Evolutionary conservation across 2,797 vertebrate genomes (phyloP).

Genomic region (Borostomias antarcticus): DNA sequence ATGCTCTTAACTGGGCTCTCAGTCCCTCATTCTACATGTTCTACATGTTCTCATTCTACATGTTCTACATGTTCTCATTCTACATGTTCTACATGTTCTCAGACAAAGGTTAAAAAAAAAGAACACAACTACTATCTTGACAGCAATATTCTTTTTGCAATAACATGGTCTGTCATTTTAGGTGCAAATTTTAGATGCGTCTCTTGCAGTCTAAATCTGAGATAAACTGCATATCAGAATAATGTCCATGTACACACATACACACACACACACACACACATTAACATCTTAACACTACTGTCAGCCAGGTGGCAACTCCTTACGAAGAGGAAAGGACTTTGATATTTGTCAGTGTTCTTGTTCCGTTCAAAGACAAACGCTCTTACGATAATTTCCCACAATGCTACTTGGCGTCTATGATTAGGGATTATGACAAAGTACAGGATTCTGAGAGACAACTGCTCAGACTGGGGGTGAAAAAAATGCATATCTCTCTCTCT

Average conservation of each 20-base stretch:
- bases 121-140: not conserved
- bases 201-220: too few relatives aligned
- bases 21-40: not conserved
- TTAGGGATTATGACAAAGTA: conserved; percentile 87
- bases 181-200: too few relatives aligned
- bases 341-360: conserved; percentile 74
- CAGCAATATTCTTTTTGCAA: too few relatives aligned
- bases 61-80: too few relatives aligned
- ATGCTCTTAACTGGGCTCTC: not conserved
- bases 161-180: too few relatives aligned
- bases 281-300: conserved; percentile 30
- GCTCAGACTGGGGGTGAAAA: conserved; percentile 66
- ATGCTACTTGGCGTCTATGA: conserved; percentile 84
- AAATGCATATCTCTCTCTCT: conserved; percentile 30
- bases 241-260: conserved; percentile 9
- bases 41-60: not conserved
- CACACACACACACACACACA: conserved; percentile 26
- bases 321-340: conserved; percentile 80
- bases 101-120: too few relatives aligned
- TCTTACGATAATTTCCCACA: conserved; percentile 83
- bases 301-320: conserved; percentile 71
- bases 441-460: conserved; percentile 84
- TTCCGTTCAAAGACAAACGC: conserved; percentile 80
- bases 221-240: too few relatives aligned
- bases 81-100: too few relatives aligned